phyloP scores from a whole-genome alignment of 2,888 invertebrate genomes.

The Octodonta nipae region DNA sequence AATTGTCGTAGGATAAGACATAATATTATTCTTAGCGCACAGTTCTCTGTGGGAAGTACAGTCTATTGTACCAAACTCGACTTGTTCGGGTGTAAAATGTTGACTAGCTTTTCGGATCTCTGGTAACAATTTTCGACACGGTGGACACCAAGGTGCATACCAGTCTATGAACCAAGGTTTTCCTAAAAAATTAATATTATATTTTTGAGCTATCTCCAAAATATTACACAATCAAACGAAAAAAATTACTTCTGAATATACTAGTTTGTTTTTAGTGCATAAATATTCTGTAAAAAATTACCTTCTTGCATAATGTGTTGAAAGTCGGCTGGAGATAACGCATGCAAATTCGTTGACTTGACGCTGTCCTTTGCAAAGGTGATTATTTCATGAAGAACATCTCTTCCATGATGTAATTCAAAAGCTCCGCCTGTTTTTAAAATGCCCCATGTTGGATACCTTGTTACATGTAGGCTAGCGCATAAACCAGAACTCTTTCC shows the following conservation, averaged over 20 bases:
- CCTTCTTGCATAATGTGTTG: slow-evolving; percentile 41
- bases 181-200: no score
- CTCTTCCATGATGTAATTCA: slow-evolving; percentile 56
- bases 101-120: slow-evolving; percentile 52
- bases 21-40: slow-evolving; percentile 46
- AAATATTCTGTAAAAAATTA: slow-evolving; percentile 19
- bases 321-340: slow-evolving; percentile 50
- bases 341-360: slow-evolving; percentile 44
- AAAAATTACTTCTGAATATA: no score
- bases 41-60: slow-evolving; percentile 48
- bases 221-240: no score
- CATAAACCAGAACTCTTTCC: slow-evolving; percentile 44
- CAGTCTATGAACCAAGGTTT: slow-evolving; percentile 57
- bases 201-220: no score
- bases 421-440: slow-evolving; percentile 63
- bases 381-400: slow-evolving; percentile 42
- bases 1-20: slow-evolving; percentile 53
- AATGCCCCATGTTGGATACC: slow-evolving; percentile 56
- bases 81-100: slow-evolving; percentile 36
- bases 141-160: slow-evolving; percentile 69
- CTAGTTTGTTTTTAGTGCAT: no score
- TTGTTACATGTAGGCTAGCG: slow-evolving; percentile 42
- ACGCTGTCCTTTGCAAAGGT: slow-evolving; percentile 53
- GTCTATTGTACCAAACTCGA: slow-evolving; percentile 53
- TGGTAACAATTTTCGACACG: slow-evolving; percentile 54